Conservation (phyloP, 2,113 vertebrate species). For the Eira barbara region DNA sequence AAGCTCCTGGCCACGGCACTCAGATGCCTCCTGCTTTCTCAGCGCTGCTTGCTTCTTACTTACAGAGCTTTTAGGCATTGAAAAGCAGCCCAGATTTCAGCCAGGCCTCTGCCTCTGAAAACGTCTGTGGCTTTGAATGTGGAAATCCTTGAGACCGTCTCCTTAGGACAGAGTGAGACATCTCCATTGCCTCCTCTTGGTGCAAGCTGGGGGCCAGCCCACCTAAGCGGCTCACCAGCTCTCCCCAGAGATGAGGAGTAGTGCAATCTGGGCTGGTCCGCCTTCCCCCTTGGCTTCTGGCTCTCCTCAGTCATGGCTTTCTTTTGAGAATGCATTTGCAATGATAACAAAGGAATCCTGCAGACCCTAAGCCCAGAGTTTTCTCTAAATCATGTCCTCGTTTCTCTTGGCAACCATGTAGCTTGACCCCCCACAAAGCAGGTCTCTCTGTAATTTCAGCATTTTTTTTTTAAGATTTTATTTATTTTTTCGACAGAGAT, state of each 20-base stretch:
- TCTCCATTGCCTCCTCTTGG: background rate
- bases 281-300: background rate
- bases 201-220: background rate
- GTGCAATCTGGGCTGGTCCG: background rate
- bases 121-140: background rate
- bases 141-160: background rate
- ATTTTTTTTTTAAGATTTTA: no score
- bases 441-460: background rate
- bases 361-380: background rate
- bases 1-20: background rate
- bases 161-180: background rate
- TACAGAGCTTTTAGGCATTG: background rate
- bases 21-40: background rate
- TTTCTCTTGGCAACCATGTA: slow-evolving; percentile 11
- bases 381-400: background rate
- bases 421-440: background rate
- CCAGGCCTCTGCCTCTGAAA: background rate
- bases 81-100: background rate
- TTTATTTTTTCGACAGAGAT: no score
- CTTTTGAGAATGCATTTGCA: background rate
- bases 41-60: background rate
- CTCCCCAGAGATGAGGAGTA: background rate
- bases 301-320: background rate
- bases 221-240: background rate
- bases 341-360: background rate